These are phyloP conservation scores for Siderastrea siderea DNA, from an alignment of 92 coral and sea anemone genomes.

Conservation along the genomic window DNA sequence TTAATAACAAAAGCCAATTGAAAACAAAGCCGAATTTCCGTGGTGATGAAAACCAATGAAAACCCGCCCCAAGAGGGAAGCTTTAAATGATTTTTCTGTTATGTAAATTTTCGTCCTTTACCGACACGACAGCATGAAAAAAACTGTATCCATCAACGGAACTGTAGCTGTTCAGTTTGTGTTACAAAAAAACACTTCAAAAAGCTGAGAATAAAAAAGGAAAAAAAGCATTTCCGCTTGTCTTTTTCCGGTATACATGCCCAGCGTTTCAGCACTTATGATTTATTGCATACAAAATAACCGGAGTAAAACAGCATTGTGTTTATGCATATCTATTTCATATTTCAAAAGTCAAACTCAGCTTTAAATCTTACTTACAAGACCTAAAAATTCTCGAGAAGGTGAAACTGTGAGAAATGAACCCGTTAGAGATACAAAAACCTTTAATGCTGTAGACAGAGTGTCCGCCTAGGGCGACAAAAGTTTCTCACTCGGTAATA, in stretches of 20 bases:
- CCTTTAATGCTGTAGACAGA: too few species aligned
- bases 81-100: constrained; percentile 10
- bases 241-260: neutral
- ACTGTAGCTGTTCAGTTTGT: neutral
- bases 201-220: too few species aligned
- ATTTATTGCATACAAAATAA: neutral
- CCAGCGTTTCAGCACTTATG: neutral
- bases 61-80: constrained; percentile 12
- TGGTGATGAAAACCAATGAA: constrained; percentile 13
- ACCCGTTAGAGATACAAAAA: neutral
- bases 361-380: neutral
- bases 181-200: neutral
- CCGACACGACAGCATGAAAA: neutral
- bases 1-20: neutral
- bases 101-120: constrained; percentile 28
- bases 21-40: constrained; percentile 4
- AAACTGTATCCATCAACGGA: neutral
- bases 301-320: constrained; percentile 10
- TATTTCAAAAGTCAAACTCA: constrained; percentile 20
- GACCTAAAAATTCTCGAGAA: neutral
- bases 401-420: neutral
- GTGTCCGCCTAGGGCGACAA: neutral
- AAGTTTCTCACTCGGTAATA: neutral
- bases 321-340: constrained; percentile 13
- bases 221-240: too few species aligned